A percentile compares a stretch with the other conserved stretches of the same genome.
Evolutionary conservation across 2,888 invertebrate species (phyloP).

Genomic region (Synergus japonicus): DNA sequence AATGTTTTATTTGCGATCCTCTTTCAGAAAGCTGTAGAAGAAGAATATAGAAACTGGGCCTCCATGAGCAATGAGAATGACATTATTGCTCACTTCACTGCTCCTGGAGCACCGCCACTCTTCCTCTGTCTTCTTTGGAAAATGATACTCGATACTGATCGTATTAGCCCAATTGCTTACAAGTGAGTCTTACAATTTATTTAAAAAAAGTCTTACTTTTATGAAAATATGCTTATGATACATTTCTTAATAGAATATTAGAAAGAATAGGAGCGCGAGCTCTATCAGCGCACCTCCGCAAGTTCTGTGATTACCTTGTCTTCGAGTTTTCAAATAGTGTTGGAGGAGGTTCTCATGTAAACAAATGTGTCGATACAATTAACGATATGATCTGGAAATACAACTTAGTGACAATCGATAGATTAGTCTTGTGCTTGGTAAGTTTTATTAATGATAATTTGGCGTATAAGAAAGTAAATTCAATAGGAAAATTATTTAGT

Average conservation of each 20-base stretch:
- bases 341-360: slow-evolving; percentile 92
- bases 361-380: slow-evolving; percentile 96
- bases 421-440: slow-evolving; percentile 93
- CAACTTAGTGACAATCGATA: slow-evolving; percentile 96
- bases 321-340: slow-evolving; percentile 94
- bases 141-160: slow-evolving; percentile 95
- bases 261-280: slow-evolving; percentile 96
- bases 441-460: slow-evolving; percentile 65
- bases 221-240: background rate
- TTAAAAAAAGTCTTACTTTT: too few species aligned
- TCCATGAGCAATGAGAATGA: slow-evolving; percentile 98
- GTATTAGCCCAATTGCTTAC: slow-evolving; percentile 96
- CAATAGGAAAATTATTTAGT: too few species aligned
- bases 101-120: slow-evolving; percentile 93
- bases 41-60: slow-evolving; percentile 97
- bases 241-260: slow-evolving; percentile 83
- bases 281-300: slow-evolving; percentile 92
- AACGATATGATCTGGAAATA: slow-evolving; percentile 99
- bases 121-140: slow-evolving; percentile 97
- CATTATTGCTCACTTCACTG: slow-evolving; percentile 96
- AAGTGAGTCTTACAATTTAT: slow-evolving; percentile 83
- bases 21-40: slow-evolving; percentile 89
- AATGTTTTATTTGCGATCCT: background rate
- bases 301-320: slow-evolving; percentile 96
- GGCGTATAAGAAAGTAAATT: too few species aligned